phyloP scores from a whole-genome alignment of 1,140 invertebrate genomes.

The Drosophila kikkawai region DNA sequence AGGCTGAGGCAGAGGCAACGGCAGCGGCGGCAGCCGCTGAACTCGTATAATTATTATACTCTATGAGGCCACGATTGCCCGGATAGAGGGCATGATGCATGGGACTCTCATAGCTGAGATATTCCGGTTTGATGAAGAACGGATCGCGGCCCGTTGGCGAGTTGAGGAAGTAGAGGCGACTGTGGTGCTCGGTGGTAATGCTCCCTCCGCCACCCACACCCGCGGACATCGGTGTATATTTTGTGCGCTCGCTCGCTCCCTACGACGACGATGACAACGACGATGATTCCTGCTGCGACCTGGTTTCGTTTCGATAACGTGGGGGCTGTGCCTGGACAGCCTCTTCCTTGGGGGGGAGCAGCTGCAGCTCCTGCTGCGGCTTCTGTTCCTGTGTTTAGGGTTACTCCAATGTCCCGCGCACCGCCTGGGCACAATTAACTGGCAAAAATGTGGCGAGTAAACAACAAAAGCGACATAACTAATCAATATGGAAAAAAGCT shows the following conservation, averaged over 20 bases:
- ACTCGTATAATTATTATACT: constrained; percentile 78
- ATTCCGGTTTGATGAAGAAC: constrained; percentile 83
- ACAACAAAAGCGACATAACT: constrained; percentile 85
- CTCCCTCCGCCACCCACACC: constrained; percentile 84
- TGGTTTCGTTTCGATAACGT: constrained; percentile 3
- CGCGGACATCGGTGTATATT: constrained; percentile 75
- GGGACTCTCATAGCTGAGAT: constrained; percentile 84
- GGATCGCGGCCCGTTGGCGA: constrained; percentile 78
- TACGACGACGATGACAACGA: not conserved
- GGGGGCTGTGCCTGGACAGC: not conserved
- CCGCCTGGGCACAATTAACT: constrained; percentile 72
- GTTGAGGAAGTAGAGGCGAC: constrained; percentile 83
- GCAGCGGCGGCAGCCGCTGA: constrained; percentile 66
- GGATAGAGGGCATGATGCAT: constrained; percentile 82
- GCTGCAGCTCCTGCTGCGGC: not conserved
- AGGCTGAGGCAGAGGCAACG: constrained; percentile 50
- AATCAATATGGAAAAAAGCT: constrained; percentile 85
- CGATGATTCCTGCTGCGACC: constrained; percentile 6
- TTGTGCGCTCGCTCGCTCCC: constrained; percentile 57
- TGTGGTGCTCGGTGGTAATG: constrained; percentile 84
- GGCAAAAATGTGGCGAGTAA: constrained; percentile 83
- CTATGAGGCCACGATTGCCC: constrained; percentile 76
- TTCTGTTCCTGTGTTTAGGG: not conserved
- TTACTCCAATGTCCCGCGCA: constrained; percentile 39
- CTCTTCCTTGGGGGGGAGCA: constrained; percentile 1